A percentile compares a stretch with the other conserved stretches of the same genome.
Conservation (phyloP, 2,888 invertebrate genomes). For the Zygothrica quintamaculata region DNA sequence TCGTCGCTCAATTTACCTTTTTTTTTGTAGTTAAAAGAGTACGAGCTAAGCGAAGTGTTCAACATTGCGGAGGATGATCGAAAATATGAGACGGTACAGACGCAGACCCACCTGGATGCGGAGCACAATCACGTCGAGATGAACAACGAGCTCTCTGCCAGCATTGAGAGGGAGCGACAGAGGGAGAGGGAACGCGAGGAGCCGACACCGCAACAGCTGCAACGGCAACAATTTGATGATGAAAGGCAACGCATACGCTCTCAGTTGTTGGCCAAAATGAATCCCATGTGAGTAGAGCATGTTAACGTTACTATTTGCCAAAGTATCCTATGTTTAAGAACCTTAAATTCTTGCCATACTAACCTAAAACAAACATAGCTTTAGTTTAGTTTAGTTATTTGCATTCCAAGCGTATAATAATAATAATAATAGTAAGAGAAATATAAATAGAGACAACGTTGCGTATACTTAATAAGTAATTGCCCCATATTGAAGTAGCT, state of each 20-base stretch:
- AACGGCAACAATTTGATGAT: constrained; percentile 85
- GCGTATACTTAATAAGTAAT: constrained; percentile 15
- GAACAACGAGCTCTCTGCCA: constrained; percentile 91
- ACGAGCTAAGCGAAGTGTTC: constrained; percentile 94
- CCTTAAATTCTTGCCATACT: too few relatives aligned
- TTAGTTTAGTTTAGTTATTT: too few relatives aligned
- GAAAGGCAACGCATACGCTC: constrained; percentile 85
- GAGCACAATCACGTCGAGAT: constrained; percentile 87
- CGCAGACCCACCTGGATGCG: constrained; percentile 84
- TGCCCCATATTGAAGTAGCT: background rate
- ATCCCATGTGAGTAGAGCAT: constrained; percentile 84
- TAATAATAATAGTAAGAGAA: too few relatives aligned
- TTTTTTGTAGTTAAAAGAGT: constrained; percentile 94
- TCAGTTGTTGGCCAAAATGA: constrained; percentile 83
- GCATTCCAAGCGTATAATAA: too few relatives aligned
- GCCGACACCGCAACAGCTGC: constrained; percentile 42
- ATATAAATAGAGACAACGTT: background rate
- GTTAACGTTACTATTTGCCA: too few relatives aligned
- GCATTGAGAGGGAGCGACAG: constrained; percentile 91
- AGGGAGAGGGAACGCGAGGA: constrained; percentile 83
- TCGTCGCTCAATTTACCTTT: constrained; percentile 26
- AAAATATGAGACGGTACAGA: constrained; percentile 88
- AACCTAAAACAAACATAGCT: too few relatives aligned
- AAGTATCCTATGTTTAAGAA: too few relatives aligned
- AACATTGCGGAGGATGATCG: constrained; percentile 92